Conservation (phyloP, 2,797 vertebrate genomes). For the Muscicapa comitata region DNA sequence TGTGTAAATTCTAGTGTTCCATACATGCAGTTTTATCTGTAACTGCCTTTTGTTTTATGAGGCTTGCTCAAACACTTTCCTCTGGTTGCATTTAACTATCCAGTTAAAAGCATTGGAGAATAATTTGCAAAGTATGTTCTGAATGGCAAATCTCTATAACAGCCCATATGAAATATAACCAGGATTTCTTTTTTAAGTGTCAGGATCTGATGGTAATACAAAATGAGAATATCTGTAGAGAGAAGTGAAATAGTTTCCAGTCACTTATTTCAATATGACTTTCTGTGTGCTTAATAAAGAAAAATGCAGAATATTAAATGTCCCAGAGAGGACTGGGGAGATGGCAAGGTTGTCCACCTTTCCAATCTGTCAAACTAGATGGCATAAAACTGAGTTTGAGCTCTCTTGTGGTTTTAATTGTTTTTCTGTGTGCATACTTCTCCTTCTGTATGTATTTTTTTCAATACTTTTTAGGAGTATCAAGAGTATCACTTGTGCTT, state of each 20-base stretch:
- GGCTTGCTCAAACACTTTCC: not conserved
- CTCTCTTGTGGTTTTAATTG: not conserved
- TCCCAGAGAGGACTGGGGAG: not conserved
- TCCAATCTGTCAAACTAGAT: not conserved
- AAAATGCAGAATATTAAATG: not conserved
- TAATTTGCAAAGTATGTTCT: not conserved
- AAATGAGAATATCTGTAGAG: not conserved
- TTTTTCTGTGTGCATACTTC: not conserved
- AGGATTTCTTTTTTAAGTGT: not conserved
- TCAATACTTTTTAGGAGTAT: not conserved
- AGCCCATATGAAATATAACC: not conserved
- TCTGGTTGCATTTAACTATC: not conserved
- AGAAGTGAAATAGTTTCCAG: not conserved
- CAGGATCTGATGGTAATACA: not conserved
- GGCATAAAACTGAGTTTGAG: not conserved
- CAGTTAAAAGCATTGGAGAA: not conserved
- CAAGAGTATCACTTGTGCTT: not conserved
- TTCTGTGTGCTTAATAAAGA: not conserved
- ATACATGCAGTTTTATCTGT: not conserved
- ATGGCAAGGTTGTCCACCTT: not conserved
- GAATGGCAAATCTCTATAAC: not conserved
- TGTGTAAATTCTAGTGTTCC: not conserved
- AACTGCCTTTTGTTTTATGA: not conserved
- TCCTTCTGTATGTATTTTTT: not conserved
- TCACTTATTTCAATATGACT: not conserved